These are phyloP conservation scores for Nomada fucata DNA, from an alignment of 2,888 invertebrate species.

Conservation along the genomic window DNA sequence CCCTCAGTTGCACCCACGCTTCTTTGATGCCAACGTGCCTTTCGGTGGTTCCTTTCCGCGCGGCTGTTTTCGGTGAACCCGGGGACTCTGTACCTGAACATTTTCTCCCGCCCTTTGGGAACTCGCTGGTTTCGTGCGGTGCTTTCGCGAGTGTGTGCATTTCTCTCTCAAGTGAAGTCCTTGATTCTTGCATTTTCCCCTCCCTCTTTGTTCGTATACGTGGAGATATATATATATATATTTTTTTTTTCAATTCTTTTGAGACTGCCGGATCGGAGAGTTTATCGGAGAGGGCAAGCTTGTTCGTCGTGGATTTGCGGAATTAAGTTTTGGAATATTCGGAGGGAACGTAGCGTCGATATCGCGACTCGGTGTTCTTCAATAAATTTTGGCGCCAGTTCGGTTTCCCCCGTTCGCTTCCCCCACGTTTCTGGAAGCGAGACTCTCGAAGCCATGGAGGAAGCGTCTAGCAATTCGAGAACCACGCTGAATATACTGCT, in stretches of 20 bases:
- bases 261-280: no score
- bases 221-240: no score
- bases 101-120: not conserved
- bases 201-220: no score
- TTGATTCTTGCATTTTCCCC: not conserved
- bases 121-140: not conserved
- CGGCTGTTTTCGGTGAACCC: not conserved
- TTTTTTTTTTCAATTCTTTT: no score
- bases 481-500: not conserved
- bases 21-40: slow-evolving; percentile 58
- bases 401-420: not conserved
- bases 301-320: no score
- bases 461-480: not conserved
- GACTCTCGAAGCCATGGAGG: not conserved
- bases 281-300: no score
- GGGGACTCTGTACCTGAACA: not conserved
- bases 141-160: not conserved
- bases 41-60: slow-evolving; percentile 52
- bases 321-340: not conserved
- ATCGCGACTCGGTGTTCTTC: not conserved
- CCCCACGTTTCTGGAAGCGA: not conserved
- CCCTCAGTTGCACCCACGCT: slow-evolving; percentile 78
- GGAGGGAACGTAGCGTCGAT: not conserved
- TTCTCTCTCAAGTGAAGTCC: not conserved
- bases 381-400: not conserved